phyloP scores from a whole-genome alignment of 35 echinoderm and acorn worm species.

The Ptychodera flava region DNA sequence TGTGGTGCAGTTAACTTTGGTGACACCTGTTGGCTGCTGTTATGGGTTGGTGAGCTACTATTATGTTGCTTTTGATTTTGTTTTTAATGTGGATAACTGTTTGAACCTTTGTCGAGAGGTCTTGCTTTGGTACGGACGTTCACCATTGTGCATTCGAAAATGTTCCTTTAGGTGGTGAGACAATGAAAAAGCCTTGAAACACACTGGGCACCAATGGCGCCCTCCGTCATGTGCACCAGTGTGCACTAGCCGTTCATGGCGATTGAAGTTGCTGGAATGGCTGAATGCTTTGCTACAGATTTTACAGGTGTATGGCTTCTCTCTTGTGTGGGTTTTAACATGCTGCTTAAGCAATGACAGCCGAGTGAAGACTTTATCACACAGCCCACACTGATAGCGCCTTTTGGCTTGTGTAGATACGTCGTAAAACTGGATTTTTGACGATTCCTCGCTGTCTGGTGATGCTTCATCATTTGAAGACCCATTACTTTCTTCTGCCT shows the following conservation, averaged over 20 bases:
- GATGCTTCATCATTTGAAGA: too few relatives aligned
- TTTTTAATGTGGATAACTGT: neutral
- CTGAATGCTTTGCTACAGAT: slow-evolving; percentile 34
- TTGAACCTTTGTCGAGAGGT: neutral
- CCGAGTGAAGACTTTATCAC: neutral
- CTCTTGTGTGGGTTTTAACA: slow-evolving; percentile 24
- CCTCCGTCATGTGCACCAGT: slow-evolving; percentile 16
- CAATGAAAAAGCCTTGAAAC: slow-evolving; percentile 47
- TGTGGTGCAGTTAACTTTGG: too few relatives aligned
- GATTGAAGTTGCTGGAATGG: slow-evolving; percentile 12
- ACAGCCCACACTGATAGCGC: neutral
- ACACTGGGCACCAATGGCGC: slow-evolving; percentile 44
- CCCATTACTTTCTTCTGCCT: too few relatives aligned
- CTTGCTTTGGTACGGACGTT: slow-evolving; percentile 25
- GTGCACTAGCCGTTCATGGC: slow-evolving; percentile 28
- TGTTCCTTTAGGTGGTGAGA: slow-evolving; percentile 39
- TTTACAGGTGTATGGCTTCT: slow-evolving; percentile 37
- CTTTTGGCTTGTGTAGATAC: neutral
- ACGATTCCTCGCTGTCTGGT: neutral
- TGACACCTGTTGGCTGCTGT: too few relatives aligned
- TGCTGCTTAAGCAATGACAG: neutral
- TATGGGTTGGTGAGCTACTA: too few relatives aligned
- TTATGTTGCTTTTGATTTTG: neutral
- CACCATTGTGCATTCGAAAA: slow-evolving; percentile 44
- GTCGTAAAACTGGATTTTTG: neutral